Conservation (phyloP, 2,797 vertebrate genomes). For the Anas acuta region DNA sequence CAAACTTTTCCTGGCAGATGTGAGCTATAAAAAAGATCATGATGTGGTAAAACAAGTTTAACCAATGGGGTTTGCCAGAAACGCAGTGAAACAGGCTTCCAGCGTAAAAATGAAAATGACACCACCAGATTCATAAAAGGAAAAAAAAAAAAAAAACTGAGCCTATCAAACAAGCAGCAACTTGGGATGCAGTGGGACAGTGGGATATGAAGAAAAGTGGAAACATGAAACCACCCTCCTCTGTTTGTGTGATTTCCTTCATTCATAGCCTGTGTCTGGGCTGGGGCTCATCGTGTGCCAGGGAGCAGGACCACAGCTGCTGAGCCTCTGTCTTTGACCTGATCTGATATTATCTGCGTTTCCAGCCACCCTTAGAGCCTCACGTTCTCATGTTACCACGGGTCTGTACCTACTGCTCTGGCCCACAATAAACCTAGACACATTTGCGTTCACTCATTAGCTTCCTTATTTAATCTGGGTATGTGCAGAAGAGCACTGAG, state of each 20-base stretch:
- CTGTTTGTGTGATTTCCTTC: not conserved
- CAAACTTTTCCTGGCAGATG: constrained; percentile 30
- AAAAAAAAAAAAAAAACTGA: not conserved
- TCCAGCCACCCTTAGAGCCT: not conserved
- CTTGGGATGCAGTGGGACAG: not conserved
- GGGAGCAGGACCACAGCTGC: not conserved
- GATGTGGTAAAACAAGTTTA: constrained; percentile 37
- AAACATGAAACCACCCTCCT: not conserved
- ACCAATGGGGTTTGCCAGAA: constrained; percentile 37
- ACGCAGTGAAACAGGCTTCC: not conserved
- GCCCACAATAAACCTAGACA: not conserved
- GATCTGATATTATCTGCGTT: not conserved
- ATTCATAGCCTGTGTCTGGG: not conserved
- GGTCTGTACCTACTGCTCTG: not conserved
- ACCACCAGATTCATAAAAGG: not conserved
- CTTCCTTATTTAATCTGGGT: not conserved
- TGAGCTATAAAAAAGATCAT: not conserved
- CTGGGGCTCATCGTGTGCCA: accelerated
- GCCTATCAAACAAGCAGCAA: not conserved
- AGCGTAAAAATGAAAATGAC: constrained; percentile 30
- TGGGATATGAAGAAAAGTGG: not conserved
- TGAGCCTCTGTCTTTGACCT: not conserved
- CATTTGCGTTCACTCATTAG: accelerated
- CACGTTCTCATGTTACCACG: not conserved
- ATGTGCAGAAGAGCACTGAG: not conserved